These are phyloP conservation scores for Myotis findleyi DNA, from an alignment of 2,797 vertebrate species.

Conservation along the genomic window DNA sequence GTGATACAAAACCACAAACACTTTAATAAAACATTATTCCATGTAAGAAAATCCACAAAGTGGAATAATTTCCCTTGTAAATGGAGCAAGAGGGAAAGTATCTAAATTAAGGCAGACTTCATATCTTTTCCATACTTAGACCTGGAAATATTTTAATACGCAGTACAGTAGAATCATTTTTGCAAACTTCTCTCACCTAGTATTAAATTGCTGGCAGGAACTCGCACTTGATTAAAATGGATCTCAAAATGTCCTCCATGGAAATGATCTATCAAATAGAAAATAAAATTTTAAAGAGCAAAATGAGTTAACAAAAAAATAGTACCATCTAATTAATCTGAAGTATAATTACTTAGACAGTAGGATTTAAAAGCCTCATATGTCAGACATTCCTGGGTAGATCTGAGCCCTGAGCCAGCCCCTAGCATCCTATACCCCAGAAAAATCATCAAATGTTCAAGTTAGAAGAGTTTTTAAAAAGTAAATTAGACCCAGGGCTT, in stretches of 20 bases:
- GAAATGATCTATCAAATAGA: conserved; percentile 89
- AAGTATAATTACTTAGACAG: conserved; percentile 5
- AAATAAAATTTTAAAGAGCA: conserved; percentile 47
- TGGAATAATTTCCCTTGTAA: background rate
- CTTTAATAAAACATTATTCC: background rate
- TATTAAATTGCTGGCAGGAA: conserved; percentile 93
- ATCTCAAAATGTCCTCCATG: conserved; percentile 98
- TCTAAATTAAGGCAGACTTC: background rate
- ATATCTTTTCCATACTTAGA: background rate
- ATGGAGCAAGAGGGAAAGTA: background rate
- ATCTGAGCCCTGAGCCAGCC: background rate
- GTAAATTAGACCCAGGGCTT: background rate
- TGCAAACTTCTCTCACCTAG: conserved; percentile 89
- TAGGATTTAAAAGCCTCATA: background rate
- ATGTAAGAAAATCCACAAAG: conserved; percentile 16
- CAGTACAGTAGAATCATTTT: background rate
- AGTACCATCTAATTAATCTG: background rate
- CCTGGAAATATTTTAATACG: background rate
- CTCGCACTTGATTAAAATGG: conserved; percentile 92
- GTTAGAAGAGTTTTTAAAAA: background rate
- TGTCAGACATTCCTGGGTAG: background rate
- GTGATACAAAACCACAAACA: background rate
- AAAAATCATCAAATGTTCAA: background rate
- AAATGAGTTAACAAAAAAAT: background rate
- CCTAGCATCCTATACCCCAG: background rate